These are phyloP conservation scores for Serinus canaria DNA, from an alignment of 2,113 vertebrate genomes.

Conservation along the genomic window DNA sequence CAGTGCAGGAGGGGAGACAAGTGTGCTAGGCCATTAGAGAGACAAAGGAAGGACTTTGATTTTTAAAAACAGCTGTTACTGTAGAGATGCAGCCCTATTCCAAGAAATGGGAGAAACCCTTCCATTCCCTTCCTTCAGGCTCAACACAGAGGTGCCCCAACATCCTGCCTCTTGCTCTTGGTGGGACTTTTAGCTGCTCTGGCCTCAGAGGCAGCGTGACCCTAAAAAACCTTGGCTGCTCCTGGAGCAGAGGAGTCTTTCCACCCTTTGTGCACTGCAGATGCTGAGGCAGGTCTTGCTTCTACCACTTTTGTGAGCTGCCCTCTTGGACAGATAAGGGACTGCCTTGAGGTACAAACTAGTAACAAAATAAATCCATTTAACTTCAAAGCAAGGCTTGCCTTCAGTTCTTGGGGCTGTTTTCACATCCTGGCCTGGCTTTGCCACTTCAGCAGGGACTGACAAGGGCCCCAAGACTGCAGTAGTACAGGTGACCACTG, in stretches of 20 bases:
- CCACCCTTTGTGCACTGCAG: neutral
- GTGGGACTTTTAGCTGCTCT: neutral
- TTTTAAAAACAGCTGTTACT: neutral
- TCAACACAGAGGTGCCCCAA: neutral
- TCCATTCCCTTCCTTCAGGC: neutral
- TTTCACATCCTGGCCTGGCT: neutral
- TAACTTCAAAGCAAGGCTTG: neutral
- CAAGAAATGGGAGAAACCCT: neutral
- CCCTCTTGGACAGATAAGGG: neutral
- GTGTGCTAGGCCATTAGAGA: neutral
- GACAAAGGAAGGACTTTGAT: neutral
- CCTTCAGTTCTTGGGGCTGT: neutral
- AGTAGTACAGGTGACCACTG: neutral
- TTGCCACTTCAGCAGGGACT: neutral
- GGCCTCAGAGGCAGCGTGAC: accelerated
- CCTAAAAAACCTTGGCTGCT: neutral
- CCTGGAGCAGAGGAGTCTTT: neutral
- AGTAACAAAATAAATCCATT: neutral
- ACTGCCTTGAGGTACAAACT: neutral
- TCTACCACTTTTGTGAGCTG: neutral
- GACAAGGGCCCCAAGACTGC: neutral
- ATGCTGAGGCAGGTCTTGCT: neutral
- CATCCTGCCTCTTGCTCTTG: accelerated
- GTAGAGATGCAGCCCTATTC: neutral
- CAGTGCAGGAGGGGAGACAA: neutral